Evolutionary conservation across 2,888 invertebrate genomes (phyloP).

Genomic region (Dendrolimus houi): DNA sequence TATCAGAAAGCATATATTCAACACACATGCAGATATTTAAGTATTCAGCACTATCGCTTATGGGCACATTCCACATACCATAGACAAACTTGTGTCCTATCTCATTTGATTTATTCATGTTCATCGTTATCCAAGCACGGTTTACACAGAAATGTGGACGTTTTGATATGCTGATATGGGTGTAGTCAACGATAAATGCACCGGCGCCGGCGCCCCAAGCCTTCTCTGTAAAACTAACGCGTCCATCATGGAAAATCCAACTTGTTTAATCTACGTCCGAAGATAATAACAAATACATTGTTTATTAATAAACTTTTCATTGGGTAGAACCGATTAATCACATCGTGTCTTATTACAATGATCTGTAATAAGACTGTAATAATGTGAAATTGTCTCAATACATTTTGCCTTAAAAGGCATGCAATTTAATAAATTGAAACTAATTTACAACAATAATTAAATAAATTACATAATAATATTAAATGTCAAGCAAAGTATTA

Average conservation of each 20-base stretch:
- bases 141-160: conserved; percentile 30
- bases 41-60: conserved; percentile 1
- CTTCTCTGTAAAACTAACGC: conserved; percentile 30
- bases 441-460: too few species aligned
- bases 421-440: too few species aligned
- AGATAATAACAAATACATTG: too few species aligned
- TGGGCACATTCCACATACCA: background rate
- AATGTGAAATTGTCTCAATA: too few species aligned
- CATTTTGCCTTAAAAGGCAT: too few species aligned
- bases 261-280: conserved; percentile 18
- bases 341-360: too few species aligned
- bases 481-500: too few species aligned
- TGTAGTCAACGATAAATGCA: conserved; percentile 12
- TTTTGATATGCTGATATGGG: conserved; percentile 41
- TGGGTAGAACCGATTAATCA: background rate
- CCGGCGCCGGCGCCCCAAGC: conserved; percentile 18
- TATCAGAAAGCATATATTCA: background rate
- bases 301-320: conserved; percentile 2
- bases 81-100: conserved; percentile 9
- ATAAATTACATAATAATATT: too few species aligned
- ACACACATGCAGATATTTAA: background rate
- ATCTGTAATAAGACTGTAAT: too few species aligned
- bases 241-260: conserved; percentile 34
- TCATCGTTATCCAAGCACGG: conserved; percentile 22
- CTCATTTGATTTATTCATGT: conserved; percentile 44